Conservation (phyloP, 2,888 invertebrate genomes). For the Lagria hirta region DNA sequence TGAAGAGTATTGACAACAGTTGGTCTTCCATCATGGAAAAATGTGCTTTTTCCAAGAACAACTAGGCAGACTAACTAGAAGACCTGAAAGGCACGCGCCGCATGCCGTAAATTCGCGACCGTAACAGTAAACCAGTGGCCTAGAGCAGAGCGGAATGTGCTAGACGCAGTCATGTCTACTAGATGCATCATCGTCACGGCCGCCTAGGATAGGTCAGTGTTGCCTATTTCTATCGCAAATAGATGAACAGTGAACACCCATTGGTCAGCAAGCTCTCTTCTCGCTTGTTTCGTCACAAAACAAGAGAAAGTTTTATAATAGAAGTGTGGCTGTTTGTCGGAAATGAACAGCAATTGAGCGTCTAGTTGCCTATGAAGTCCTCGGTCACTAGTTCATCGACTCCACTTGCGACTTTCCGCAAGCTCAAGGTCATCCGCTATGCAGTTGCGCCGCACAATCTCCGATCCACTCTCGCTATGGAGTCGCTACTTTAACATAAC, state of each 20-base stretch:
- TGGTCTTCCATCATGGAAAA: too few species aligned
- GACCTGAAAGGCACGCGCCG: too few species aligned
- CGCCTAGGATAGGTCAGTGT: slow-evolving; percentile 34
- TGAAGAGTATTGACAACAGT: too few species aligned
- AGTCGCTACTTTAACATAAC: slow-evolving; percentile 24
- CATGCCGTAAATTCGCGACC: too few species aligned
- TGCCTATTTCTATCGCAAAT: slow-evolving; percentile 17
- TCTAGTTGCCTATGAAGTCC: slow-evolving; percentile 23
- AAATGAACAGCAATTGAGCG: slow-evolving; percentile 6
- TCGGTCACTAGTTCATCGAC: slow-evolving; percentile 56
- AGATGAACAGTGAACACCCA: too few species aligned
- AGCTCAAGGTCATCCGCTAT: slow-evolving; percentile 52
- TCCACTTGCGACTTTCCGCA: slow-evolving; percentile 53
- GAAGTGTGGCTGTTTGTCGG: slow-evolving; percentile 12
- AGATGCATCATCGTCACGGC: slow-evolving; percentile 32
- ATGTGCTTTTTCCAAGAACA: too few species aligned
- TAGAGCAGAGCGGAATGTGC: slow-evolving; percentile 25
- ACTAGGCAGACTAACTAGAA: too few species aligned
- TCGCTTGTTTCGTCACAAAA: slow-evolving; percentile 4
- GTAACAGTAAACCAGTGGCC: slow-evolving; percentile 32
- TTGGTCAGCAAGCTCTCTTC: background rate
- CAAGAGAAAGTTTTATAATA: slow-evolving; percentile 7
- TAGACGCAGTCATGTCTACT: slow-evolving; percentile 27
- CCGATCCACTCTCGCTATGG: slow-evolving; percentile 20
- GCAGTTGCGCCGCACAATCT: slow-evolving; percentile 17